Conservation (phyloP, 1,140 invertebrate genomes). For the Trachymyrmex septentrionalis region DNA sequence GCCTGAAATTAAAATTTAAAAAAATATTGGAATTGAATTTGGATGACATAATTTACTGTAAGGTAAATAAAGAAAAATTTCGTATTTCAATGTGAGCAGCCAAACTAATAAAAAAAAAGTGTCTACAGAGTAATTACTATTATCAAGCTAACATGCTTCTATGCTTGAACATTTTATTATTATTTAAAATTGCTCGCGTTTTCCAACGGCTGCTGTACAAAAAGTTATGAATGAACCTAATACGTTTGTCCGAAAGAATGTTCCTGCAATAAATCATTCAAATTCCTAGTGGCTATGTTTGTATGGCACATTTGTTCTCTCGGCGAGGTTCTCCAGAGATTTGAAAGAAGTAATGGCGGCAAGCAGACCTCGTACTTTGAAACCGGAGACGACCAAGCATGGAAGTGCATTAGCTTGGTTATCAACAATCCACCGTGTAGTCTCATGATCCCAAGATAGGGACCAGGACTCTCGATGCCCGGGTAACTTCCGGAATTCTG, state of each 20-base stretch:
- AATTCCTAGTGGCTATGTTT: background rate
- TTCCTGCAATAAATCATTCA: background rate
- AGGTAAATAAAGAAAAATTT: background rate
- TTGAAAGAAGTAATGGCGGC: background rate
- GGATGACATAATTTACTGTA: background rate
- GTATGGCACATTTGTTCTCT: background rate
- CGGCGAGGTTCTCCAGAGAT: background rate
- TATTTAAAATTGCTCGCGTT: background rate
- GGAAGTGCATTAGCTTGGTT: conserved; percentile 54
- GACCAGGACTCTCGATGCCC: background rate
- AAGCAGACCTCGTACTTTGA: conserved; percentile 49
- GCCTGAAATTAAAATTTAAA: background rate
- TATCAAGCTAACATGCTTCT: background rate
- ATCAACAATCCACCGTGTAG: conserved; percentile 33
- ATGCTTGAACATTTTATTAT: background rate
- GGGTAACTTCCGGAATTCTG: conserved; percentile 40
- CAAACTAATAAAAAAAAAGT: background rate
- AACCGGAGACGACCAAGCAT: conserved; percentile 62
- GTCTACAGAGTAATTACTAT: background rate
- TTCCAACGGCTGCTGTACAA: background rate
- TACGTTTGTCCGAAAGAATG: background rate
- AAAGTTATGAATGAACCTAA: background rate
- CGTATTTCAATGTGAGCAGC: background rate
- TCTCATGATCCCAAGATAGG: background rate
- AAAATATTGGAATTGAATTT: background rate